Evolutionary conservation across 2,888 invertebrate genomes (phyloP).

Genomic region (Torymus texanus): DNA sequence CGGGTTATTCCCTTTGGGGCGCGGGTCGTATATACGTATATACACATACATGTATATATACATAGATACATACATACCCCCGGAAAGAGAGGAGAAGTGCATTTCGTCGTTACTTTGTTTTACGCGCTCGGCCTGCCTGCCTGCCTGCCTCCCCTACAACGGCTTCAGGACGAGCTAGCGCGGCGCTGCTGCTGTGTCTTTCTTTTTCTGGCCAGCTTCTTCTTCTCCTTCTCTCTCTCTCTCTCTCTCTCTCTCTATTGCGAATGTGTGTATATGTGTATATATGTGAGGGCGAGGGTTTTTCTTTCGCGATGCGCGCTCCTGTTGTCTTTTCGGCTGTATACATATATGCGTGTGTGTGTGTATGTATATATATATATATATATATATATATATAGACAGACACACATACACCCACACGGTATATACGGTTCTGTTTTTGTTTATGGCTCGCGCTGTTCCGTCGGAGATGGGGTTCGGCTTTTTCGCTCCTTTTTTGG

Average conservation of each 20-base stretch:
- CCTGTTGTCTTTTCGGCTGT: too few species aligned
- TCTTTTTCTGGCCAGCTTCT: constrained; percentile 7
- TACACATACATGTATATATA: too few species aligned
- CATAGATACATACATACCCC: too few species aligned
- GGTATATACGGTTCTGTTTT: constrained; percentile 52
- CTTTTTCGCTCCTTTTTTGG: constrained; percentile 2
- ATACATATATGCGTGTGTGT: too few species aligned
- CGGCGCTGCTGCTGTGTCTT: constrained; percentile 25
- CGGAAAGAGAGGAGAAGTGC: constrained; percentile 67
- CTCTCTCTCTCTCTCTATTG: constrained; percentile 46
- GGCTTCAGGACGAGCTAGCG: constrained; percentile 7
- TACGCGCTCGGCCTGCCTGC: constrained; percentile 58
- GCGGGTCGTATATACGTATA: too few species aligned
- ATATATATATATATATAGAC: too few species aligned
- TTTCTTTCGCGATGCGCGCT: constrained; percentile 24
- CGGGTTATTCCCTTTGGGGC: constrained; percentile 69
- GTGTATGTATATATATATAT: neutral
- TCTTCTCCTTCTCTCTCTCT: constrained; percentile 12
- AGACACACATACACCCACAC: too few species aligned
- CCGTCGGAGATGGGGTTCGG: neutral
- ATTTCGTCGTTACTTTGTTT: constrained; percentile 75
- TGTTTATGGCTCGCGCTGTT: neutral
- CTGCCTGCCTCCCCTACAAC: neutral
- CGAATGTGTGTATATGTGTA: neutral
- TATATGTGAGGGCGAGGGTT: neutral